Base-by-base conservation (phyloP, 2,888 invertebrate species). In the Hipparchia sbordonii region DNA sequence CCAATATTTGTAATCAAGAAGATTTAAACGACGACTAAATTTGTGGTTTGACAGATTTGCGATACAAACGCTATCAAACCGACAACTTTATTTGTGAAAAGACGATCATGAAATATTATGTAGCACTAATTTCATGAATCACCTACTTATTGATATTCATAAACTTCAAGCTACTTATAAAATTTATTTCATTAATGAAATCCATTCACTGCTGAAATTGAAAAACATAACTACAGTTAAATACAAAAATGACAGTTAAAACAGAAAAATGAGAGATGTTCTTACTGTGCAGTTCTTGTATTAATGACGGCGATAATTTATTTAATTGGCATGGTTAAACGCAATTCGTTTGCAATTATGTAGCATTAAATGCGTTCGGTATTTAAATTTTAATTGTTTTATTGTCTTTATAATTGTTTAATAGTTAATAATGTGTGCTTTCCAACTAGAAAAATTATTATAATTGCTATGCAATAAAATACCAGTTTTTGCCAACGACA, bases 341-440 rank as follows among this genome's bases (percentile, higher is more conserved):
- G 51, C 51, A 63, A 63, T 51, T 62, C 13, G 62, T 5, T 23
- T 23, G 63, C 48, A 33, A 63, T 63, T 65, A 65, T 52, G 23
- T 23, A 52, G 33, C 65, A 23, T 65, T n/a, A 52, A 65, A 65
- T 52, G 23, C 7, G 8, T 51, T 23, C 65, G 33, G 51, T 65
- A 51, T 65, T 65, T 65, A 63, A 63, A 63, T 48, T 65, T 2
- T 52, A 65, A 65, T 65, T 65, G 7, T 52, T 51, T 10, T 65
- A 33, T 12, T 52, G 7, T 52, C 4, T 51, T 10, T 33, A 0
- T 10, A 9, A 12, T 6, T 51, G 6, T 10, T 52, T 62, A 9
- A 23, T 65, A 10, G 23, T 10, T 33, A 5, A 39, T 2, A 39
- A 39, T 39, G 39, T 39, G 39, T 39, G 2, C 3, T 39, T 39